Base-by-base conservation (phyloP, 2,113 vertebrate genomes). In the Chitala chitala region DNA sequence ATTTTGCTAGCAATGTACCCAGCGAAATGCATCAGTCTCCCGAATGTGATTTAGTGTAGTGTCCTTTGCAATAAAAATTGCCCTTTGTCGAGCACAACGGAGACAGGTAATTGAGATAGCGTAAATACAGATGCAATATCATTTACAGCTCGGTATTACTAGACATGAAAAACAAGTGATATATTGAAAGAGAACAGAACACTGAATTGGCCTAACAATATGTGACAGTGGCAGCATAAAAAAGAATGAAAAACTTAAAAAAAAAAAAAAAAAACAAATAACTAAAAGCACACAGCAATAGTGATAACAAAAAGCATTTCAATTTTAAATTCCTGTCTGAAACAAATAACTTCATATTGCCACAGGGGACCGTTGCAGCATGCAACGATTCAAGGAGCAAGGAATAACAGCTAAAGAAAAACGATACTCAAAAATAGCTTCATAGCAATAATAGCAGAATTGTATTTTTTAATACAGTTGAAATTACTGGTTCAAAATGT, bases 371-470 rank as follows among this genome's bases (percentile, higher is more conserved):
- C 44, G 29, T 20, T 13, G 12, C 29, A 58, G 7, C 36, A 12
- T n/a, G 69, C 4, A 4, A 71, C 38, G 22, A 72, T 22, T 42
- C 59, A 36, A 36, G n/a, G 17, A 42, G 31, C 59, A 36, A 63
- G 33, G 31, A 63, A 36, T 36, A 63, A 22, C 20, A 46, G 36
- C 26, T 44, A 40, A n/a, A 59, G 53, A 56, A 48, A 59, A 72
- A 61, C 61, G 42, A 72, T 17, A 26, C 15, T 4, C 24, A 42
- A 42, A 13, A 44, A 44, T 26, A 68, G 15, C 40, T n/a, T n/a
- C 64, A 68, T n/a, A n/a, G n/a, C n/a, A 72, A 26, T 5, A 48
- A 10, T 61, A 33, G 61, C 38, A 72, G 48, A 72, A 72, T 33
- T 6, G 46, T 58, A n/a, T 40, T 6, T 68, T 68, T 68, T 68